Conservation (phyloP, 2,797 vertebrate genomes). For the Hemitrygon akajei region DNA sequence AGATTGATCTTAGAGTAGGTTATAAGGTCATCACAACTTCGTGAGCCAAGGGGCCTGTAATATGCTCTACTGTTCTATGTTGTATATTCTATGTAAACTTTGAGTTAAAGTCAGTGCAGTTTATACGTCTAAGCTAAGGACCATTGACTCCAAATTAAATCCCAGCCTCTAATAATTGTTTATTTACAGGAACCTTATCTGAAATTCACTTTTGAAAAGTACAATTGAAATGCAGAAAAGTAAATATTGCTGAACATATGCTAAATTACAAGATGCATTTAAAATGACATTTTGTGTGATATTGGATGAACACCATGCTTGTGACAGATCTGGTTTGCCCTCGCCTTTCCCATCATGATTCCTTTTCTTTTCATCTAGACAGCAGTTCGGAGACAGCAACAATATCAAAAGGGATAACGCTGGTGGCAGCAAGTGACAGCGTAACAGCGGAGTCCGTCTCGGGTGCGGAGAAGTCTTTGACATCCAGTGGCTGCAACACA, state of each 20-base stretch:
- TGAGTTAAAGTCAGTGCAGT: not conserved
- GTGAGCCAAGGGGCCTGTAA: too few relatives aligned
- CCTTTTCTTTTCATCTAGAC: conserved; percentile 54
- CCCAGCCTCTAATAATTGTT: too few relatives aligned
- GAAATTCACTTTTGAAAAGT: not conserved
- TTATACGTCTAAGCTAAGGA: not conserved
- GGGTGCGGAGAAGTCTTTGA: conserved; percentile 55
- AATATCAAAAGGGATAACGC: conserved; percentile 51
- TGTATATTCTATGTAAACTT: not conserved
- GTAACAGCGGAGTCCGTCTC: conserved; percentile 57
- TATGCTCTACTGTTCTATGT: too few relatives aligned
- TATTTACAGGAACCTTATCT: not conserved
- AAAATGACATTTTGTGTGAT: not conserved
- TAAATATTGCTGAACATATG: not conserved
- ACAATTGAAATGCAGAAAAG: not conserved
- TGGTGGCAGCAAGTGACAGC: conserved; percentile 46
- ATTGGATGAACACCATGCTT: not conserved
- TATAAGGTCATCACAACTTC: too few relatives aligned
- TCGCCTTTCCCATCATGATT: not conserved
- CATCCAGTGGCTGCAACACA: conserved; percentile 51
- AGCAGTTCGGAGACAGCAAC: conserved; percentile 53
- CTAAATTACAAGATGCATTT: not conserved
- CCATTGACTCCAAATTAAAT: not conserved
- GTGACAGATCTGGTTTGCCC: not conserved
- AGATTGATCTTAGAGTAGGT: too few relatives aligned